phyloP scores from a whole-genome alignment of 1,140 invertebrate species.

The Cyclina sinensis region DNA sequence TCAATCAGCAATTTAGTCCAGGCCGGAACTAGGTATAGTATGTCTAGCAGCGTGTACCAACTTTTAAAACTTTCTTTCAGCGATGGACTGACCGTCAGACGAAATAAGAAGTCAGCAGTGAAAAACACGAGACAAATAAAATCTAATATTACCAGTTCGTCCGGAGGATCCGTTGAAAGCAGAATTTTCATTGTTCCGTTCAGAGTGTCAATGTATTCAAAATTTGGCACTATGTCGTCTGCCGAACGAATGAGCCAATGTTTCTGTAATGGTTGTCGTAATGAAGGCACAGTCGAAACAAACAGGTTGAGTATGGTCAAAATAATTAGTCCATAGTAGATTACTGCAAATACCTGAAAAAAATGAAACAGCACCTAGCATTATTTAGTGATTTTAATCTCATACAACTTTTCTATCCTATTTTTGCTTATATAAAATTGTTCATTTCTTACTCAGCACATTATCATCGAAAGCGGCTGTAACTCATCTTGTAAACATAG shows the following conservation, averaged over 20 bases:
- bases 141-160: conserved; percentile 52
- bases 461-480: too few species aligned
- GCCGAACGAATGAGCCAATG: conserved; percentile 19
- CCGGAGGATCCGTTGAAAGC: conserved; percentile 46
- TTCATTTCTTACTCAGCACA: too few species aligned
- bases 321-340: conserved; percentile 60
- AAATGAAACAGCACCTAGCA: too few species aligned
- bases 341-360: conserved; percentile 60
- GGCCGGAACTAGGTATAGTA: conserved; percentile 51
- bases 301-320: conserved; percentile 59
- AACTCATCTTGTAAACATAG: too few species aligned
- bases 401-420: too few species aligned
- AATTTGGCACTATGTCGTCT: conserved; percentile 3
- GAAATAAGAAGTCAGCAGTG: conserved; percentile 84
- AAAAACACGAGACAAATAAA: conserved; percentile 85
- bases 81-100: conserved; percentile 74
- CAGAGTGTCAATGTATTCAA: conserved; percentile 28
- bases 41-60: conserved; percentile 53
- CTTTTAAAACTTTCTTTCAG: conserved; percentile 30
- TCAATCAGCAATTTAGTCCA: conserved; percentile 57
- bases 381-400: too few species aligned
- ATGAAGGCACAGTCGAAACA: conserved; percentile 27
- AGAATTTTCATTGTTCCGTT: conserved; percentile 37
- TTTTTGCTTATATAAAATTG: too few species aligned
- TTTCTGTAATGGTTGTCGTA: conserved; percentile 53